Evolutionary conservation across 2,113 vertebrate species (phyloP).

Genomic region (Setophaga kirtlandii): DNA sequence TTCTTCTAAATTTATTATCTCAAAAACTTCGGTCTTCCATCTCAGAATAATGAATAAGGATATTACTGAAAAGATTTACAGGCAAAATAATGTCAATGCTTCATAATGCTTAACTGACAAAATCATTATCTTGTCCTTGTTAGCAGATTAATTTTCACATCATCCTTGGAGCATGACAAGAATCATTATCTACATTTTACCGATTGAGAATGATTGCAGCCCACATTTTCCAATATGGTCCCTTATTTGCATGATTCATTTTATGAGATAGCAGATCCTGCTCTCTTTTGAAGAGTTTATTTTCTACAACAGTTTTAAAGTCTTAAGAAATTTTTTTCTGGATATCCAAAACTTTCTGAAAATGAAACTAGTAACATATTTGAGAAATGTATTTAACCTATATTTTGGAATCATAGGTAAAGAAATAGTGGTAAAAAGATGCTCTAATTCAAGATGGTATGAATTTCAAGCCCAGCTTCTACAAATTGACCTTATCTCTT

Average conservation of each 20-base stretch:
- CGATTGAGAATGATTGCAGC: background rate
- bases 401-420: background rate
- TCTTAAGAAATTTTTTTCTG: background rate
- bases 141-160: conserved; percentile 12
- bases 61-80: background rate
- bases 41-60: background rate
- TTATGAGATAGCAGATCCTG: background rate
- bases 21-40: background rate
- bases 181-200: background rate
- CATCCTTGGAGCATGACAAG: background rate
- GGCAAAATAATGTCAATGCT: background rate
- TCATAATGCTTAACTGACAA: background rate
- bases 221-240: background rate
- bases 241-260: background rate
- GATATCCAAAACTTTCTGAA: background rate
- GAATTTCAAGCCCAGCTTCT: background rate
- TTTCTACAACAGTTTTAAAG: background rate
- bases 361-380: background rate
- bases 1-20: background rate
- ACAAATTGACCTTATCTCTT: background rate
- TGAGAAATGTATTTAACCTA: background rate
- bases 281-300: background rate
- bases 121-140: background rate
- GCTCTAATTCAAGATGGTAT: background rate
- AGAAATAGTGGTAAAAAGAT: background rate